phyloP scores from a whole-genome alignment of 2,113 vertebrate species.

The Anguilla japonica region DNA sequence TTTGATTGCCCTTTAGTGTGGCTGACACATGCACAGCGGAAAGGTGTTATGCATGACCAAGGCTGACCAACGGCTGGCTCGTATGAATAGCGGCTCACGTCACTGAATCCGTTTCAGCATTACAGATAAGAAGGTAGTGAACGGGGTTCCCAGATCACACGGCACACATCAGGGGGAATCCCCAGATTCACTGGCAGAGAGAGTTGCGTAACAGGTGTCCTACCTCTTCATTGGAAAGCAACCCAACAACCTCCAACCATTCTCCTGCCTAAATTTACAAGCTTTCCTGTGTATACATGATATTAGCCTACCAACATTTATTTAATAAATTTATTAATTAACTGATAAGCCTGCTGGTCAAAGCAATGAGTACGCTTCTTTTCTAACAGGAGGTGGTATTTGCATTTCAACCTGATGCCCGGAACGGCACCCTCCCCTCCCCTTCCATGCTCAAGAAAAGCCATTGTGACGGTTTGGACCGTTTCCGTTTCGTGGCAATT shows the following conservation, averaged over 20 bases:
- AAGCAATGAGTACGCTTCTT: too few relatives aligned
- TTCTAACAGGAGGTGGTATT: too few relatives aligned
- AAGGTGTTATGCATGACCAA: background rate
- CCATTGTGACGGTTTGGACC: too few relatives aligned
- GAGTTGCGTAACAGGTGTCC: background rate
- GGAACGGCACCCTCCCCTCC: too few relatives aligned
- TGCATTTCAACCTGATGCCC: too few relatives aligned
- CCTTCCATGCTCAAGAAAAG: too few relatives aligned
- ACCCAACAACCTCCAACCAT: background rate
- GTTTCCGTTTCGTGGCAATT: too few relatives aligned
- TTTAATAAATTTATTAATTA: too few relatives aligned
- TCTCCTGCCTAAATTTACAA: too few relatives aligned
- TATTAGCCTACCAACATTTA: too few relatives aligned
- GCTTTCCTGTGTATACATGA: too few relatives aligned
- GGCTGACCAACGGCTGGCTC: background rate
- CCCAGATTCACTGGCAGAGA: background rate
- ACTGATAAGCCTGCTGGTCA: too few relatives aligned
- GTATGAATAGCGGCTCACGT: background rate
- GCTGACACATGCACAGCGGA: background rate
- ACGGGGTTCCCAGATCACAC: background rate
- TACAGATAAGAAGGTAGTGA: background rate
- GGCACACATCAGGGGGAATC: background rate
- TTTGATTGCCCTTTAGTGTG: background rate
- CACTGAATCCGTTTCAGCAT: background rate
- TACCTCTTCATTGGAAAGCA: background rate